Evolutionary conservation across 2,888 invertebrate species (phyloP), one percentile per base, ranked within the genome.

Genomic region (Portevinia maculata): DNA sequence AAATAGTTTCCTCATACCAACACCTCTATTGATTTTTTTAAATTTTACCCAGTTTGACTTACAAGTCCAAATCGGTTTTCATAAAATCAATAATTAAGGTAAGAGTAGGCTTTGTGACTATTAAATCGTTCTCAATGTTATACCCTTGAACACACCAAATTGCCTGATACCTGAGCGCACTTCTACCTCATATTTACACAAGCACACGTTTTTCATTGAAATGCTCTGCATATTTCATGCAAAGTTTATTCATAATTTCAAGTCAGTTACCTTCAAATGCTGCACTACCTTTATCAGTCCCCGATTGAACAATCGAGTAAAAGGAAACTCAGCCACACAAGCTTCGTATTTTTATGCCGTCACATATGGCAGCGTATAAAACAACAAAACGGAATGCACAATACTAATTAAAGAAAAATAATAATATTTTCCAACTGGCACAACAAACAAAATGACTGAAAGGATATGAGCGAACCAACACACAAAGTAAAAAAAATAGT

Each of bases 201-300:
- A 21, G 11, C 44, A 17, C 46, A 19, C 19, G n/a, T 9, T 11
- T 34, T 48, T 34, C 53, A 55, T 37, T 8, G 7, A 21, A 59
- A 7, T 60, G 70, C 8, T 59, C 75, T 48, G 65, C 52, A 75
- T 70, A 60, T 53, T 70, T 30, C 81, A 75, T 13, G 57, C 64
- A 65, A 65, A 32, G 60, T 34, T 39, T 75, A 81, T 75, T 81
- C 75, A 59, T 65, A 60, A 76, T 60, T 76, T 67, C 8, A 70
- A 65, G 64, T 53, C 60, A 53, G 70, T 70, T 60, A 76, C 81
- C 76, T 76, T 81, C 75, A 81, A 76, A 59, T 60, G 64, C 50
- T 65, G 76, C 65, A 70, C 62, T 53, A 60, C 24, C 74, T 60
- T n/a, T n/a, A 17, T 52, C 71, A 32, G 44, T 21, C n/a, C n/a